Evolutionary conservation across 2,797 vertebrate genomes (phyloP).

Genomic region (Sarcoramphus papa): DNA sequence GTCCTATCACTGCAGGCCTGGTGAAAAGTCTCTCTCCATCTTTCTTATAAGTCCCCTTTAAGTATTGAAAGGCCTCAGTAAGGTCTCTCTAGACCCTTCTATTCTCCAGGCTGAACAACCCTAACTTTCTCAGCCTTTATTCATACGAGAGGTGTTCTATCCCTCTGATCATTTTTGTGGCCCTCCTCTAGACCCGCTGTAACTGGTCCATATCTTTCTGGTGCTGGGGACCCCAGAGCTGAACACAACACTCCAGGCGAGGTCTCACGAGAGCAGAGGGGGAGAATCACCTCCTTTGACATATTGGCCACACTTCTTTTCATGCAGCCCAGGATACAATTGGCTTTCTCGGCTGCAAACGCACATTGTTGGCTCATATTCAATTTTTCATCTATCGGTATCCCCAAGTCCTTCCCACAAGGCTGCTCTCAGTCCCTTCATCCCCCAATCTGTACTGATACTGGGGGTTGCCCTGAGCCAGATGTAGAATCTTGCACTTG

Average conservation of each 20-base stretch:
- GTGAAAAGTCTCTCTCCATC: neutral
- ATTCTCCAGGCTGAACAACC: neutral
- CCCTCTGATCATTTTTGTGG: neutral
- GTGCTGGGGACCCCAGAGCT: neutral
- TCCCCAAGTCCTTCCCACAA: neutral
- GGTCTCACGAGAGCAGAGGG: neutral
- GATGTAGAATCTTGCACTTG: no score
- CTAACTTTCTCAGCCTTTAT: no score
- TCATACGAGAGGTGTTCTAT: no score
- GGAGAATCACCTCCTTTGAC: neutral
- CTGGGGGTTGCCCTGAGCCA: accelerated
- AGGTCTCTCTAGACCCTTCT: neutral
- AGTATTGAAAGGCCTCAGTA: neutral
- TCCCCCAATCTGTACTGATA: no score
- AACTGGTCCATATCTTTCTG: neutral
- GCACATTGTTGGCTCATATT: neutral
- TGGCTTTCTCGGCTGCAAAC: neutral
- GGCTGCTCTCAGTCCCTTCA: neutral
- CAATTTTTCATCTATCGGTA: neutral
- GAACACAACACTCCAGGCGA: neutral
- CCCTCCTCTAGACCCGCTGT: neutral
- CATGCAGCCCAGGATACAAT: neutral
- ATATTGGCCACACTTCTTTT: neutral
- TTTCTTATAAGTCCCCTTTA: neutral
- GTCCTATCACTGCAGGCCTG: neutral